Percentiles rank a stretch among this genome's conserved stretches.
phyloP scores from a whole-genome alignment of 2,888 invertebrate species.

The Malthinus flaveolus region DNA sequence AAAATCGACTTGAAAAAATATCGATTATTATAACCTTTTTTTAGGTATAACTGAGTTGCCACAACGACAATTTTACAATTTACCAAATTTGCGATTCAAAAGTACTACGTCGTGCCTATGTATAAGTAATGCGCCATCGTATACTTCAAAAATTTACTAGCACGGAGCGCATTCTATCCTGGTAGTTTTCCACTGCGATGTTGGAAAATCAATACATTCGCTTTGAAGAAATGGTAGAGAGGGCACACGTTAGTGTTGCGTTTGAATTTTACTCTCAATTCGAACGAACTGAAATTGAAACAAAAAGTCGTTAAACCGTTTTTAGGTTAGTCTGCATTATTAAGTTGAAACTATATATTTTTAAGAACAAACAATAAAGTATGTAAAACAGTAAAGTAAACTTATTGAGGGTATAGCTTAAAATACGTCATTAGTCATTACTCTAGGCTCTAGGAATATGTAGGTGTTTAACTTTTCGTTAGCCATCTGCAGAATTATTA shows the following conservation, averaged over 20 bases:
- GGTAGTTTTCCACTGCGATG: constrained; percentile 24
- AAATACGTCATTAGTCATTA: too few relatives aligned
- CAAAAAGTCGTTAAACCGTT: background rate
- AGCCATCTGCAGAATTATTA: too few relatives aligned
- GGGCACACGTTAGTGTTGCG: constrained; percentile 9
- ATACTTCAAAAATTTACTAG: constrained; percentile 22
- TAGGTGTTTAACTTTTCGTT: too few relatives aligned
- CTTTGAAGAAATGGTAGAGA: constrained; percentile 12
- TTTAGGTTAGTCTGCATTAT: background rate
- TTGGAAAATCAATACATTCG: constrained; percentile 21
- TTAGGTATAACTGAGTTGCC: too few relatives aligned
- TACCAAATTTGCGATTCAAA: too few relatives aligned
- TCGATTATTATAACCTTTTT: too few relatives aligned
- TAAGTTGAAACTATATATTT: background rate
- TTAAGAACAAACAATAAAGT: background rate
- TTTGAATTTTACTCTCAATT: background rate
- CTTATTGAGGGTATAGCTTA: too few relatives aligned
- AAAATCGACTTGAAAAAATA: too few relatives aligned
- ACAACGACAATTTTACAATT: too few relatives aligned
- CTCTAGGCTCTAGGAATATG: too few relatives aligned
- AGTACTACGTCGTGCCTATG: too few relatives aligned
- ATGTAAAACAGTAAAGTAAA: too few relatives aligned
- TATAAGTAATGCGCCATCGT: constrained; percentile 16
- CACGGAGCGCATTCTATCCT: background rate
- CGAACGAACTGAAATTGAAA: background rate